These are phyloP conservation scores for Apantesis nais DNA, from an alignment of 2,888 invertebrate genomes.

Conservation along the genomic window DNA sequence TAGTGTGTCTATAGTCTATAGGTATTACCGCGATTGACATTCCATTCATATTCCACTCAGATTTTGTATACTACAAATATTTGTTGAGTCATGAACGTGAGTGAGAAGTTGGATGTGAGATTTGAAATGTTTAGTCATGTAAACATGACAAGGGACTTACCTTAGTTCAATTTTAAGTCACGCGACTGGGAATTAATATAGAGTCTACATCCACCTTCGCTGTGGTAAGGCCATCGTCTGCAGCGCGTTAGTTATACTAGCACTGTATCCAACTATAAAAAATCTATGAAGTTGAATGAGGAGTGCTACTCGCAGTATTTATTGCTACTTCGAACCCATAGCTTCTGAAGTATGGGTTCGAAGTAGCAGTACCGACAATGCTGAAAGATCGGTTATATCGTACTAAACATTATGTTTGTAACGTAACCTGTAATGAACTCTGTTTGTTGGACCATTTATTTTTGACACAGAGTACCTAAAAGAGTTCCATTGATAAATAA, in stretches of 20 bases:
- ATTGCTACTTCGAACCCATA: no score
- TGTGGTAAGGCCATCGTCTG: no score
- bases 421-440: neutral
- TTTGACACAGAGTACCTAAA: constrained; percentile 4
- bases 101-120: constrained; percentile 3
- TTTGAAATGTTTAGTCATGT: constrained; percentile 1
- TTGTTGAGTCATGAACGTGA: constrained; percentile 18
- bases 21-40: constrained; percentile 4
- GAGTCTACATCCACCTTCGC: no score
- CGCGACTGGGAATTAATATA: neutral
- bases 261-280: no score
- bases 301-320: no score
- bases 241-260: no score
- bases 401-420: neutral
- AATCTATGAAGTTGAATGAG: no score
- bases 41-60: constrained; percentile 15
- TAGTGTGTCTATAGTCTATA: neutral
- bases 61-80: constrained; percentile 16
- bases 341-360: no score
- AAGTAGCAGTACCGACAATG: no score
- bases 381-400: no score
- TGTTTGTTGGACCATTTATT: neutral
- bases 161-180: neutral
- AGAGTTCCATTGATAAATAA: constrained; percentile 50
- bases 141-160: constrained; percentile 1